phyloP scores from a whole-genome alignment of 2,888 invertebrate species.

The Pterobdella sp. region DNA sequence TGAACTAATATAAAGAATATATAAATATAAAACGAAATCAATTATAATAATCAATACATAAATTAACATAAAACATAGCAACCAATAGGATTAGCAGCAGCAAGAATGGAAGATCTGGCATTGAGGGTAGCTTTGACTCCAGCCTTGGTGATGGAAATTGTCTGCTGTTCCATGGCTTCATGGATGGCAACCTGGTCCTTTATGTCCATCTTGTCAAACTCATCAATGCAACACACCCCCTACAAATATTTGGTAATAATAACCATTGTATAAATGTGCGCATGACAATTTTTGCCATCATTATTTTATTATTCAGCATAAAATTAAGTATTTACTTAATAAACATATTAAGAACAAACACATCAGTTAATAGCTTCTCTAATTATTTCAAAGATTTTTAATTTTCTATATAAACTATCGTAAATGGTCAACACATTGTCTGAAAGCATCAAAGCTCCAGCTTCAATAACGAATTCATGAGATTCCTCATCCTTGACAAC shows the following conservation, averaged over 20 bases:
- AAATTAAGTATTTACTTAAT: too few relatives aligned
- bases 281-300: too few relatives aligned
- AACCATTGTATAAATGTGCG: too few relatives aligned
- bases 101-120: conserved; percentile 91
- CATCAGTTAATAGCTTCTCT: too few relatives aligned
- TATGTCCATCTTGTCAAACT: conserved; percentile 98
- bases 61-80: neutral
- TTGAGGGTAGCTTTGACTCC: conserved; percentile 76
- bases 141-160: conserved; percentile 91
- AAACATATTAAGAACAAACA: too few relatives aligned
- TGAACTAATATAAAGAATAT: neutral
- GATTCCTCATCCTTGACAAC: conserved; percentile 96
- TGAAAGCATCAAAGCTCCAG: conserved; percentile 97
- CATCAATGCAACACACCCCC: conserved; percentile 94
- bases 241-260: conserved; percentile 35
- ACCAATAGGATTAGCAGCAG: conserved; percentile 87
- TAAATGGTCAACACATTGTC: conserved; percentile 64
- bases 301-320: neutral
- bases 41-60: neutral
- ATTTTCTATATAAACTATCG: too few relatives aligned
- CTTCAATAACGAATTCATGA: conserved; percentile 96
- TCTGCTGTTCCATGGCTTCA: conserved; percentile 99
- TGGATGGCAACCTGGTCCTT: conserved; percentile 97
- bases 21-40: neutral
- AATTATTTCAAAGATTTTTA: too few relatives aligned